A percentile compares a stretch with the other conserved stretches of the same genome.
Evolutionary conservation across 2,888 invertebrate genomes (phyloP).

Genomic region (Drosophila stalkeri): DNA sequence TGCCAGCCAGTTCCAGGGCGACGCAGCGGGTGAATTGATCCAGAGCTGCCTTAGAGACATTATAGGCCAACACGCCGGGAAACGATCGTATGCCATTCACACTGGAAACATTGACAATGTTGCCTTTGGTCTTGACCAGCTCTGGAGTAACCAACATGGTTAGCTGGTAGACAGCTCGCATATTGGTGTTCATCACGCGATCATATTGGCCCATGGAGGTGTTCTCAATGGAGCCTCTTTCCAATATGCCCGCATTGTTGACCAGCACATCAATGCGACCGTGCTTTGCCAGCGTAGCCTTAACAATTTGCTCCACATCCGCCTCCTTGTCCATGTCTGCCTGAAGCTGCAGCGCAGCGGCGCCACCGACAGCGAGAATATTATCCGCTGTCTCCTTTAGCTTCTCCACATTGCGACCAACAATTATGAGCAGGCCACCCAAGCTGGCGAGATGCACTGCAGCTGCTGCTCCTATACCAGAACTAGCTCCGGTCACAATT

Average conservation of each 20-base stretch:
- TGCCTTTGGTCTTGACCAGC: slow-evolving; percentile 91
- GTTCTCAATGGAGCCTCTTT: slow-evolving; percentile 92
- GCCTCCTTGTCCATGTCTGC: slow-evolving; percentile 89
- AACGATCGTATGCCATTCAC: slow-evolving; percentile 95
- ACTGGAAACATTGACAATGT: slow-evolving; percentile 96
- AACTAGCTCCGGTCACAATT: slow-evolving; percentile 90
- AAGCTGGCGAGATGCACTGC: slow-evolving; percentile 89
- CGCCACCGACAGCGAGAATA: slow-evolving; percentile 76
- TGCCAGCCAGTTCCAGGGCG: slow-evolving; percentile 92
- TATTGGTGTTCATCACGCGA: slow-evolving; percentile 93
- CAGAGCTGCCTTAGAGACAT: slow-evolving; percentile 95
- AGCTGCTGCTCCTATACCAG: slow-evolving; percentile 90
- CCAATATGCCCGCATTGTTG: slow-evolving; percentile 95
- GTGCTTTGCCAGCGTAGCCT: slow-evolving; percentile 88
- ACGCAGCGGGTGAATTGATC: slow-evolving; percentile 97
- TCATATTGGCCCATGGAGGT: slow-evolving; percentile 94
- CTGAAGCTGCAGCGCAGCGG: slow-evolving; percentile 87
- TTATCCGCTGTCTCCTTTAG: slow-evolving; percentile 87
- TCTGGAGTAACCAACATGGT: slow-evolving; percentile 94
- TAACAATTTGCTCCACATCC: slow-evolving; percentile 87
- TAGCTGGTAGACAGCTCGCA: slow-evolving; percentile 91
- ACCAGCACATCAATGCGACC: slow-evolving; percentile 91
- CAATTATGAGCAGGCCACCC: slow-evolving; percentile 88
- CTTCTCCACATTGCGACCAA: slow-evolving; percentile 90
- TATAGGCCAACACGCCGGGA: slow-evolving; percentile 94